phyloP scores from a whole-genome alignment of 2,113 vertebrate genomes.

The Xiphias gladius region DNA sequence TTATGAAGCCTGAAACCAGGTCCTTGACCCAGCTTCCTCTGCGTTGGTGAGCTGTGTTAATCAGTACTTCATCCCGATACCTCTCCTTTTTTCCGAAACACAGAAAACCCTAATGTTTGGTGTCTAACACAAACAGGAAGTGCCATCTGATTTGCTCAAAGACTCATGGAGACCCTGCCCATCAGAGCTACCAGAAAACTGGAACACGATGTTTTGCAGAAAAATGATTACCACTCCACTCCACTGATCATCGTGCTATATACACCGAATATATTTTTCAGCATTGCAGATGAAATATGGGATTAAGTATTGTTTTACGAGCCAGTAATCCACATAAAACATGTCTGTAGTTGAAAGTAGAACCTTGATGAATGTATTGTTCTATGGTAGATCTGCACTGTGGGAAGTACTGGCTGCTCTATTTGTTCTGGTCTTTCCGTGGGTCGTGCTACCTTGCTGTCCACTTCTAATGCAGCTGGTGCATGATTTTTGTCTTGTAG shows the following conservation, averaged over 20 bases:
- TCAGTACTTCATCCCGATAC: neutral
- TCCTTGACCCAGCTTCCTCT: slow-evolving; percentile 2
- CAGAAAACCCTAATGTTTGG: slow-evolving; percentile 16
- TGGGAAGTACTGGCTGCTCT: neutral
- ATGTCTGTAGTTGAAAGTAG: neutral
- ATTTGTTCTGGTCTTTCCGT: slow-evolving; percentile 8
- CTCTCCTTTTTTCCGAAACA: slow-evolving; percentile 10
- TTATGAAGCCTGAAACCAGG: neutral
- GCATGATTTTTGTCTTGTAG: neutral
- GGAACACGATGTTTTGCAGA: slow-evolving; percentile 3
- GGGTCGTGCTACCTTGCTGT: slow-evolving; percentile 9
- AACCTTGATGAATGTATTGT: neutral
- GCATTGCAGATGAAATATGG: neutral
- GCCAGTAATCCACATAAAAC: neutral
- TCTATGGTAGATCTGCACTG: neutral
- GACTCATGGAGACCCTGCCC: slow-evolving; percentile 41
- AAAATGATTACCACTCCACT: neutral
- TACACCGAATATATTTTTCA: neutral
- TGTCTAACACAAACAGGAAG: slow-evolving; percentile 73
- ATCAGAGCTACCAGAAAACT: neutral
- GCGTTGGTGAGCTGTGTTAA: slow-evolving; percentile 11
- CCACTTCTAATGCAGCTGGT: neutral
- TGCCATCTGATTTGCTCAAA: slow-evolving; percentile 47
- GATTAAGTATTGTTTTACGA: neutral
- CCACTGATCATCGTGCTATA: neutral